Evolutionary conservation across 2,113 vertebrate species (phyloP).

Genomic region (Thalassarche chlororhynchos): DNA sequence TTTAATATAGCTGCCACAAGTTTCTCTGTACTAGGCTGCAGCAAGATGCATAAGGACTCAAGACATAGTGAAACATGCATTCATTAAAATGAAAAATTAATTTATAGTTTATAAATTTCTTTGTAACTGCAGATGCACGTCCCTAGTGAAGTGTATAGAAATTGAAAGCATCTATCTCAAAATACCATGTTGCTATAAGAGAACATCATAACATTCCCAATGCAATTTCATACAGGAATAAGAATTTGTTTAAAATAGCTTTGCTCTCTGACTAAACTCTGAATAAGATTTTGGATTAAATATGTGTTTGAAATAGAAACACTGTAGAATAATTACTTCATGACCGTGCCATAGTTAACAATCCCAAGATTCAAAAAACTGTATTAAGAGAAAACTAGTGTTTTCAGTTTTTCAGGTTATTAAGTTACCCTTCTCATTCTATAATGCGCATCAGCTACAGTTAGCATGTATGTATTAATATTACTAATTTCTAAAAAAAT

Average conservation of each 20-base stretch:
- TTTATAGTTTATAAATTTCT: neutral
- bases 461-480: neutral
- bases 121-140: neutral
- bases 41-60: neutral
- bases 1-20: neutral
- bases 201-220: neutral
- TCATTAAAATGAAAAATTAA: neutral
- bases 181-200: neutral
- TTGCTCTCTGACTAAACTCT: neutral
- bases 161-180: neutral
- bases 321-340: neutral
- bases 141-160: neutral
- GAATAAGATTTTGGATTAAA: neutral
- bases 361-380: neutral
- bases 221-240: neutral
- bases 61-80: neutral
- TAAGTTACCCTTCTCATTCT: neutral
- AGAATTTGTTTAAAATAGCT: neutral
- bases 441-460: neutral
- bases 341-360: neutral
- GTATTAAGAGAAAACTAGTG: neutral
- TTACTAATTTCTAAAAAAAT: neutral
- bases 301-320: neutral
- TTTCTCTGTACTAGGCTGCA: neutral
- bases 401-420: neutral